Base-by-base conservation (phyloP, 2,888 invertebrate species). In the Dolomedes plantarius region DNA sequence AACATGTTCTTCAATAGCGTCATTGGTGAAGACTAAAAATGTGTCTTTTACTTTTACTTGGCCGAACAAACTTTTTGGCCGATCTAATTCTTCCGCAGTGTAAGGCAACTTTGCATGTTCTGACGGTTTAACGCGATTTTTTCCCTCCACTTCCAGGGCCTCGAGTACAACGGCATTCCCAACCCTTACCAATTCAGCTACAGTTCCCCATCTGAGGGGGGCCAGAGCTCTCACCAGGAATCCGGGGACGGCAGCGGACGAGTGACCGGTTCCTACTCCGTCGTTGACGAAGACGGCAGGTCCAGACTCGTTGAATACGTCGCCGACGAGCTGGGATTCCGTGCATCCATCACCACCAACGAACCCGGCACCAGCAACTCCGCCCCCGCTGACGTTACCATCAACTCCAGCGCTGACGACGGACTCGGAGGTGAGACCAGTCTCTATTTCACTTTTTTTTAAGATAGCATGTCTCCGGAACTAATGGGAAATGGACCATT, bases 331-430 rank as follows among this genome's bases (percentile, higher is more conserved):
- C 9, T n/a, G 1, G 82, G 82, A 7, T 82, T 69, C 82, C 13
- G 82, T n/a, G 75, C 82, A 29, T 75, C 75, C 19, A 64, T 82
- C 13, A 41, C 69, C 31, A 82, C 82, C n/a, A 82, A 82, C 32
- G 82, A 82, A 32, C 82, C 82, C 0, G 82, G 82, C 19, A 82
- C 82, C 19, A 82, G 82, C 64, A 82, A 82, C 64, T 75, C 69
- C 27, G 75, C 69, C 1, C 82, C 75, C 5, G 75, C 75, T 64
- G 82, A 82, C 27, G 82, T 82, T 32, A 46, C 69, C 64, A 75
- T 82, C 32, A 64, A 39, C n/a, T 82, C 82, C 31, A 75, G 75
- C 5, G 82, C 82, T 0, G 82, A 82, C 64, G 75, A 75, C 6
- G 79, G 71, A 28, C 19, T 29, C 2, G 75, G 75, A 29, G 56